Evolutionary conservation across 2,888 invertebrate species (phyloP).

Genomic region (Drosophila kanekoi): DNA sequence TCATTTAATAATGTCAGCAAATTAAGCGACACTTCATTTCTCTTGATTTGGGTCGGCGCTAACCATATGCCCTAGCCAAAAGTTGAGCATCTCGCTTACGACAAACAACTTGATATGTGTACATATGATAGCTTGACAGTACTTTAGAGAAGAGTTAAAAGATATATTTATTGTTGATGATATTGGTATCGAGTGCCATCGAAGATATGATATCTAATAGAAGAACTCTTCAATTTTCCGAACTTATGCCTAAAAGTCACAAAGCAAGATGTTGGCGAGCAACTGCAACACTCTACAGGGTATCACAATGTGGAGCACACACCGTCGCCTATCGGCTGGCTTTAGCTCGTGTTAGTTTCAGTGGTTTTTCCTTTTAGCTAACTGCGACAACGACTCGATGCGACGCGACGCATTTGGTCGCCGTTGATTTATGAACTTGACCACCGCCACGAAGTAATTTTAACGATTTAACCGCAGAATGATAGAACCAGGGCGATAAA

Average conservation of each 20-base stretch:
- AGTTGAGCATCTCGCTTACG: slow-evolving; percentile 7
- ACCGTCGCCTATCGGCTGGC: slow-evolving; percentile 13
- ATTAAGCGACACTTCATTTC: slow-evolving; percentile 84
- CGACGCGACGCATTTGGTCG: slow-evolving; percentile 46
- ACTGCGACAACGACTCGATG: slow-evolving; percentile 48
- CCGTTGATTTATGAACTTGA: slow-evolving; percentile 82
- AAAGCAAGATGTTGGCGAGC: too few relatives aligned
- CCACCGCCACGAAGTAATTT: slow-evolving; percentile 75
- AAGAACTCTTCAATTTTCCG: background rate
- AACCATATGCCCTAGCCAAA: slow-evolving; percentile 43
- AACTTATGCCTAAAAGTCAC: too few relatives aligned
- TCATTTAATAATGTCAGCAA: slow-evolving; percentile 82
- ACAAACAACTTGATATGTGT: background rate
- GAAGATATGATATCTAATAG: background rate
- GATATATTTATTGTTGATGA: too few relatives aligned
- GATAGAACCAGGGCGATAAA: slow-evolving; percentile 78
- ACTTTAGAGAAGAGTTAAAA: too few relatives aligned
- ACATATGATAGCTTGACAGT: background rate
- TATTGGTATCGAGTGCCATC: background rate
- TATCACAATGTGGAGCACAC: slow-evolving; percentile 9
- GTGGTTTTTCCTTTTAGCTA: slow-evolving; percentile 66
- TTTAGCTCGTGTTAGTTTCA: slow-evolving; percentile 46
- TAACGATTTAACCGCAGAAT: slow-evolving; percentile 80
- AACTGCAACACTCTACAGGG: slow-evolving; percentile 24
- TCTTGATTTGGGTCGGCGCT: slow-evolving; percentile 81